Conservation (phyloP, 1,140 invertebrate species). For the Lamellibrachia luymesi region DNA sequence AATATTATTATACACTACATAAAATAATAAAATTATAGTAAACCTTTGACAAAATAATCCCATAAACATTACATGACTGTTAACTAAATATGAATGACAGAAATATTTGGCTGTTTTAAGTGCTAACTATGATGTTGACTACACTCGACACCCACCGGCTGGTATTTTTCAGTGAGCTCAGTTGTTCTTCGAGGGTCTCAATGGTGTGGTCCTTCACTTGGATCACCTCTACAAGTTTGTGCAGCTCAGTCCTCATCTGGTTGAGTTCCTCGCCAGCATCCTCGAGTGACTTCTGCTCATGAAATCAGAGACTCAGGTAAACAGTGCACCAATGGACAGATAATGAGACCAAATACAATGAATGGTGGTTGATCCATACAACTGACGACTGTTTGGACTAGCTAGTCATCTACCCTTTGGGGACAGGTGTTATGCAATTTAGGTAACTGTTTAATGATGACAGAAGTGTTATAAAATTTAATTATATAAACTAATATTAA, state of each 20-base stretch:
- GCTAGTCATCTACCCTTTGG: too few species aligned
- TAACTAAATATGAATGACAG: background rate
- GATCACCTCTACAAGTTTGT: slow-evolving; percentile 44
- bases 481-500: too few species aligned
- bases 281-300: slow-evolving; percentile 42
- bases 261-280: slow-evolving; percentile 44
- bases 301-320: background rate
- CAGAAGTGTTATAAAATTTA: too few species aligned
- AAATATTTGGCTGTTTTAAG: background rate
- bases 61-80: background rate
- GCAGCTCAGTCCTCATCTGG: slow-evolving; percentile 43
- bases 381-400: too few species aligned
- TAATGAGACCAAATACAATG: too few species aligned
- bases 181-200: slow-evolving; percentile 40
- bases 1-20: too few species aligned
- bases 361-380: too few species aligned
- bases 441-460: too few species aligned
- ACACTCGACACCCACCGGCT: background rate
- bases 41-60: background rate
- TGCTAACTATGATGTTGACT: background rate
- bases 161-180: slow-evolving; percentile 23
- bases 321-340: background rate
- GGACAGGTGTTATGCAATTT: too few species aligned
- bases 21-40: too few species aligned
- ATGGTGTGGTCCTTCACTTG: slow-evolving; percentile 45